A percentile compares a stretch with the other conserved stretches of the same genome.
phyloP scores from a whole-genome alignment of 2,113 vertebrate species.

The Abramis brama region DNA sequence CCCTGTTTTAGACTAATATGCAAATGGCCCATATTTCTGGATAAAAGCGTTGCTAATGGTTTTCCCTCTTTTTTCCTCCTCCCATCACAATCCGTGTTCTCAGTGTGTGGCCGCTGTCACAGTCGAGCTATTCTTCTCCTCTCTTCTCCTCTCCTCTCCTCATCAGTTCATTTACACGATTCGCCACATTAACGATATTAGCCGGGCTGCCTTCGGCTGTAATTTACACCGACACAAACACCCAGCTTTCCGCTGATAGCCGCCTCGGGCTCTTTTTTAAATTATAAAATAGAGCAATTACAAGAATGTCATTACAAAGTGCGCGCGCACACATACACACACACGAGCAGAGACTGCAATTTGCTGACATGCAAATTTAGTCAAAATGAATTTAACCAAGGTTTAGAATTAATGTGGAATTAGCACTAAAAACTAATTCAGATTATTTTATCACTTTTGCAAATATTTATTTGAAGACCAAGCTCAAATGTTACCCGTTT shows the following conservation, averaged over 20 bases:
- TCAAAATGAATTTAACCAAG: not conserved
- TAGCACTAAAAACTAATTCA: not conserved
- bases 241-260: constrained; percentile 36
- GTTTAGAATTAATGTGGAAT: not conserved
- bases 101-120: constrained; percentile 34
- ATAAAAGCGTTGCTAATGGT: constrained; percentile 32
- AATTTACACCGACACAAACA: constrained; percentile 50
- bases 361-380: not conserved
- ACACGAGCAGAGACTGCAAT: not conserved
- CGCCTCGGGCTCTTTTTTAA: constrained; percentile 39
- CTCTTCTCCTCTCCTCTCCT: constrained; percentile 22
- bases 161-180: constrained; percentile 22
- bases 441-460: not conserved
- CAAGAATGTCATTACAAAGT: constrained; percentile 29
- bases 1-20: constrained; percentile 38
- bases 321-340: constrained; percentile 12
- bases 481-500: not conserved
- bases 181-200: constrained; percentile 40
- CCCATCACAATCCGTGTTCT: constrained; percentile 13
- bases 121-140: constrained; percentile 29
- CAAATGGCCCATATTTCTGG: constrained; percentile 21
- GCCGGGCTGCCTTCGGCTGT: constrained; percentile 33
- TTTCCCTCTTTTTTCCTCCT: constrained; percentile 16
- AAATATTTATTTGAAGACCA: not conserved
- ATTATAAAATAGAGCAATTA: constrained; percentile 32